Evolutionary conservation across 1,140 invertebrate genomes (phyloP), one percentile per base, ranked within the genome.

Genomic region (Polypedilum vanderplanki): DNA sequence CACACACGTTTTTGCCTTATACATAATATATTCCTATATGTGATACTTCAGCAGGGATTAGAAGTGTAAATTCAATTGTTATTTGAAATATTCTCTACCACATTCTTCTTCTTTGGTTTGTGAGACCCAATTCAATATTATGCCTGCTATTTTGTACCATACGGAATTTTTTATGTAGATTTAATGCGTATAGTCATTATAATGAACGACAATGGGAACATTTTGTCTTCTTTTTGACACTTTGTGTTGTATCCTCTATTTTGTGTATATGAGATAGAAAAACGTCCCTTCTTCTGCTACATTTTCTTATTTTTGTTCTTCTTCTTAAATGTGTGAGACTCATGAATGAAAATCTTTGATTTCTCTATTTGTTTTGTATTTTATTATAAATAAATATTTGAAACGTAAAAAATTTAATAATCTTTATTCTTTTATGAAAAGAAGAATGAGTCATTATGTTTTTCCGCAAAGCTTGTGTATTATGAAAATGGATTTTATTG

Each of bases 401-500:
- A n/a, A n/a, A n/a, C n/a, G n/a, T n/a, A n/a, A n/a, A n/a, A n/a
- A n/a, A n/a, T n/a, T n/a, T n/a, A n/a, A n/a, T n/a, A n/a, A n/a
- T 33, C 24, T 33, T 33, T 33, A 33, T 3, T 5, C 5, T 33
- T 33, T 33, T 33, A 33, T 33, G n/a, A n/a, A n/a, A n/a, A n/a
- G n/a, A 33, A 33, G 24, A 33, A 33, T n/a, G 24, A 33, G 24
- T 33, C 24, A 33, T 33, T 33, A 5, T 5, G 1, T 5, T 33
- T 33, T 33, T 33, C 5, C 5, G 24, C 5, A 5, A 87, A 88
- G 0, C 88, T 89, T 20, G 91, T 90, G 0, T 90, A 92, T 67
- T 78, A 90, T 64, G 81, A 87, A 1, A 84, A 90, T 77, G 90
- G 90, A 9, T 93, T 93, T 81, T 93, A 88, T 77, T 80, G 81